Evolutionary conservation across 2,797 vertebrate genomes (phyloP).

Genomic region (Falco berigora): DNA sequence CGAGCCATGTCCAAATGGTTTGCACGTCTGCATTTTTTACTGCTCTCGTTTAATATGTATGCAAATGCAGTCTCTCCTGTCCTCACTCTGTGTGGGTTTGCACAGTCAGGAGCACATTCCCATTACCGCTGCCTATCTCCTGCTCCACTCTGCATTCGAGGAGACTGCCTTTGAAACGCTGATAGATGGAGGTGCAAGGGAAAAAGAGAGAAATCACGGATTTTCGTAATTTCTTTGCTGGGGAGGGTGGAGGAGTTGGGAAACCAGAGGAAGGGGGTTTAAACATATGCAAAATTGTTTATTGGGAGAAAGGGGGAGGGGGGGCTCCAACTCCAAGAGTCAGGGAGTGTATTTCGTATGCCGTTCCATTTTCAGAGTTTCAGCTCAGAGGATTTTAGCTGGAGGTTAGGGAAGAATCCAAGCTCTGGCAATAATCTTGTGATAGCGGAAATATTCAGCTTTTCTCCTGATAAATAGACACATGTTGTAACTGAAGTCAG

Average conservation of each 20-base stretch:
- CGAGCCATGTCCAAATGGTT: conserved; percentile 81
- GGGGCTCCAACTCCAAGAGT: not conserved
- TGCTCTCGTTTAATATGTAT: conserved; percentile 96
- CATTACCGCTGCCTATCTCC: conserved; percentile 73
- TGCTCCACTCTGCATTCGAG: conserved; percentile 69
- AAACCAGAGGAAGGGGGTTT: conserved; percentile 57
- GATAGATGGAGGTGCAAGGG: conserved; percentile 75
- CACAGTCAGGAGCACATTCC: conserved; percentile 85
- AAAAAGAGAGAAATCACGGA: conserved; percentile 70
- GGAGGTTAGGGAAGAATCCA: conserved; percentile 46
- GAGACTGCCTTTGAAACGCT: conserved; percentile 75
- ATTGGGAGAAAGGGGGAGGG: conserved; percentile 4
- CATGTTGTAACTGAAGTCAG: not conserved
- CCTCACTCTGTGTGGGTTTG: conserved; percentile 83
- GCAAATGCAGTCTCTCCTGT: conserved; percentile 89
- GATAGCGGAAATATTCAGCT: conserved; percentile 34
- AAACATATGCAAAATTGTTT: conserved; percentile 75
- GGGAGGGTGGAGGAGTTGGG: conserved; percentile 30
- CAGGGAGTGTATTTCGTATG: not conserved
- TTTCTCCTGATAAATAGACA: conserved; percentile 40
- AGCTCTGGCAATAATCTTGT: conserved; percentile 49
- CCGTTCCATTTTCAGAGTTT: not conserved
- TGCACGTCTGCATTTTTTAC: conserved; percentile 88
- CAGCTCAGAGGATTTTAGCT: conserved; percentile 46
- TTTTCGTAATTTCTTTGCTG: conserved; percentile 70